Evolutionary conservation across 2,113 vertebrate genomes (phyloP).

Genomic region (Pelmatolapia mariae): DNA sequence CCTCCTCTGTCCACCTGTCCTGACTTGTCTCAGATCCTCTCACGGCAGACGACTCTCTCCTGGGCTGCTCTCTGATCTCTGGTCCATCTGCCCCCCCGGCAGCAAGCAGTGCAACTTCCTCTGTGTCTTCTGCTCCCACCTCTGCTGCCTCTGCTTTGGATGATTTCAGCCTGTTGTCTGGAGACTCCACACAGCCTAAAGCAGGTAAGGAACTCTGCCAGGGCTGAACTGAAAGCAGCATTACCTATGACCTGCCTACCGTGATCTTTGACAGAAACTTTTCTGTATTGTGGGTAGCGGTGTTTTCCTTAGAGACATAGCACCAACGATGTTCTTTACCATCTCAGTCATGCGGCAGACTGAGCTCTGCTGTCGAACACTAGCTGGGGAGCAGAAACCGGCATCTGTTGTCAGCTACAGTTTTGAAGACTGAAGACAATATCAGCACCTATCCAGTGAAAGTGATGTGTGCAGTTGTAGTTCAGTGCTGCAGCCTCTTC

Average conservation of each 20-base stretch:
- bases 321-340: background rate
- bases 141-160: conserved; percentile 76
- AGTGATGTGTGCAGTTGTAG: background rate
- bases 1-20: background rate
- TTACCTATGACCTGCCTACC: background rate
- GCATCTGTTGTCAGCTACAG: background rate
- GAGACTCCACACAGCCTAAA: conserved; percentile 75
- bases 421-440: background rate
- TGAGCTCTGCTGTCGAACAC: background rate
- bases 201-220: conserved; percentile 73
- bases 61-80: conserved; percentile 87
- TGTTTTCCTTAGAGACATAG: background rate
- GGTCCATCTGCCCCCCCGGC: conserved; percentile 60
- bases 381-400: background rate
- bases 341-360: background rate
- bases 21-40: conserved; percentile 75
- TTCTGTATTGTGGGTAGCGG: background rate
- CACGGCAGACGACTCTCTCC: conserved; percentile 85
- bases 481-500: background rate
- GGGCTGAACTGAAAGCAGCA: background rate
- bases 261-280: background rate
- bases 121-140: conserved; percentile 46
- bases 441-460: background rate
- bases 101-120: conserved; percentile 38
- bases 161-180: conserved; percentile 86